Base-by-base conservation (phyloP, 2,888 invertebrate species). In the Bugulina stolonifera region DNA sequence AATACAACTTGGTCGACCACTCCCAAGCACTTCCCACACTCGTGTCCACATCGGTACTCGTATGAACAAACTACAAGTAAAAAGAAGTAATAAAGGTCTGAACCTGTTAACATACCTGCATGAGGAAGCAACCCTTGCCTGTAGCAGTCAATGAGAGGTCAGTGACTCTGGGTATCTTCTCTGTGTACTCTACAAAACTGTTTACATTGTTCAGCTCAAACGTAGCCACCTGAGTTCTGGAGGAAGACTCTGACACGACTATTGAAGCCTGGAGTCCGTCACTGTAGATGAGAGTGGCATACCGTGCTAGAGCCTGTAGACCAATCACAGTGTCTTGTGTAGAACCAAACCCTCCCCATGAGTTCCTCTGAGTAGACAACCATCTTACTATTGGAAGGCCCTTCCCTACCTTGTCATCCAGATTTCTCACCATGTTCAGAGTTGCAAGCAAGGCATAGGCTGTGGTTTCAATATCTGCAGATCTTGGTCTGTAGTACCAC, bases 401-500 rank as follows among this genome's bases (percentile, higher is more conserved):
- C 73, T 87, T 83, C 32, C 76, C 73, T 25, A 70, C 29, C 27
- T 43, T 54, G 5, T 70, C 35, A 34, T 54, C 5, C 5, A 64
- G 29, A 34, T 5, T 32, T 27, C 14, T 3, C n/a, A 27, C 32
- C 35, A 29, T 70, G 52, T 54, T 54, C 3, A 89, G 80, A 78
- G 88, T 89, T 0, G 92, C 89, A 72, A 94, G 86, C 73, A 97
- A 85, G 0, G 90, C 91, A 84, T 96, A 97, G 0, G 95, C 90
- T 0, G 96, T 94, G 77, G 93, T 92, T 83, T 93, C 93, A 1
- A 96, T 89, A 77, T 91, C 90, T 0, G 91, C 88, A 0, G 91
- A 90, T 74, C 89, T 88, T 0, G 92, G 89, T 74, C 89, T 84
- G 55, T 86, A 83, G 77, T 79, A 74, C 69, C 58, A 72, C 64